Evolutionary conservation across 2,888 invertebrate species (phyloP).

Genomic region (Coronaproctus castanopsis): DNA sequence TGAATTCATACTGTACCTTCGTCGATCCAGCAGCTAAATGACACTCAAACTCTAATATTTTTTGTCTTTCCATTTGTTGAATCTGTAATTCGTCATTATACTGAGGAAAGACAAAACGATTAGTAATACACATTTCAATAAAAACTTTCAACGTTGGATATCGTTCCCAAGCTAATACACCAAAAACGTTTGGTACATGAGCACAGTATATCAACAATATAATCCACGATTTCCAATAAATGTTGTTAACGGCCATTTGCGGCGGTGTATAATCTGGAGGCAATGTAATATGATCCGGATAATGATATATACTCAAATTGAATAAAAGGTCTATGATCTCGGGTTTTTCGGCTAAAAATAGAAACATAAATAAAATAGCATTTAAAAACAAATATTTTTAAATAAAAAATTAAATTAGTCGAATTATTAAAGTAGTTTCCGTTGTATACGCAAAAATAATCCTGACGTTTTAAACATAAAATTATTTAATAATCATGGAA

Average conservation of each 20-base stretch:
- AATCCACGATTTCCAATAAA: slow-evolving; percentile 90
- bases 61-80: slow-evolving; percentile 47
- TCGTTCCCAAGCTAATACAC: slow-evolving; percentile 64
- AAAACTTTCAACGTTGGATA: slow-evolving; percentile 77
- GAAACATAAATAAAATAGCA: neutral
- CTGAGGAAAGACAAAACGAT: slow-evolving; percentile 51
- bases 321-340: slow-evolving; percentile 78
- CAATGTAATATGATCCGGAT: slow-evolving; percentile 76
- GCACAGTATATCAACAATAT: slow-evolving; percentile 71
- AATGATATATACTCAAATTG: slow-evolving; percentile 72
- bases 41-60: slow-evolving; percentile 70
- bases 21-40: slow-evolving; percentile 82
- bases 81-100: slow-evolving; percentile 43
- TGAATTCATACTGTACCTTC: too few relatives aligned
- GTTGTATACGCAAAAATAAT: too few relatives aligned
- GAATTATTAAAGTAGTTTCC: too few relatives aligned
- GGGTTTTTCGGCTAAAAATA: slow-evolving; percentile 41
- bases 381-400: neutral
- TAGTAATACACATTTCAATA: slow-evolving; percentile 94
- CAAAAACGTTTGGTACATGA: slow-evolving; percentile 76
- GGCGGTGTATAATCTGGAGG: slow-evolving; percentile 65
- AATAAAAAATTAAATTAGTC: too few relatives aligned
- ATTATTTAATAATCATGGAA: too few relatives aligned
- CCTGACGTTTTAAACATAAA: too few relatives aligned
- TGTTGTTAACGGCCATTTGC: slow-evolving; percentile 66